Evolutionary conservation across 2,113 vertebrate genomes (phyloP).

Genomic region (Heterotilapia buettikoferi): DNA sequence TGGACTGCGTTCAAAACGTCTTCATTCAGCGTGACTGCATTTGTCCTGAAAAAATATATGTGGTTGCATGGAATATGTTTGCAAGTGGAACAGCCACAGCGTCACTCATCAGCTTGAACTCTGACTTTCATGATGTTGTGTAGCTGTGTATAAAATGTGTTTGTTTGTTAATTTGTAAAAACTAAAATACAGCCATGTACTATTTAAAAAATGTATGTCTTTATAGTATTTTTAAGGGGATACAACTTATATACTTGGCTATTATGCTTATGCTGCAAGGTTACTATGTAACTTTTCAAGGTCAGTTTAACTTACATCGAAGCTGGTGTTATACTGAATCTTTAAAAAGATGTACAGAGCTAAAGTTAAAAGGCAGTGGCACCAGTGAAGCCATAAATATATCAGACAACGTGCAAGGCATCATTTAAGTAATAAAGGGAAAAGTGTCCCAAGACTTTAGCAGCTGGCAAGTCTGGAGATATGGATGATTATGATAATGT

Average conservation of each 20-base stretch:
- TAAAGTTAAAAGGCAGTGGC: not conserved
- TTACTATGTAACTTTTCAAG: not conserved
- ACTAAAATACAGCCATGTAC: not conserved
- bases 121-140: not conserved
- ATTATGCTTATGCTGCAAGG: not conserved
- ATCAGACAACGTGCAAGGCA: not conserved
- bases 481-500: constrained; percentile 59
- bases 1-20: not conserved
- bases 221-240: not conserved
- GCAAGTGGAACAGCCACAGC: not conserved
- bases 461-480: constrained; percentile 3
- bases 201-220: not conserved
- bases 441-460: not conserved
- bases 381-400: not conserved
- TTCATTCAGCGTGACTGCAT: not conserved
- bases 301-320: not conserved
- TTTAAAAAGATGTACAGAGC: not conserved
- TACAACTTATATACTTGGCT: not conserved
- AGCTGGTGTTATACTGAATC: not conserved
- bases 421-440: not conserved
- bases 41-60: not conserved
- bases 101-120: not conserved
- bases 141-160: not conserved
- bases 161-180: not conserved
- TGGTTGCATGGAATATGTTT: fast-evolving